Evolutionary conservation across 2,113 vertebrate species (phyloP), one percentile per base, ranked within the genome.

Genomic region (Stigmatopora argus): DNA sequence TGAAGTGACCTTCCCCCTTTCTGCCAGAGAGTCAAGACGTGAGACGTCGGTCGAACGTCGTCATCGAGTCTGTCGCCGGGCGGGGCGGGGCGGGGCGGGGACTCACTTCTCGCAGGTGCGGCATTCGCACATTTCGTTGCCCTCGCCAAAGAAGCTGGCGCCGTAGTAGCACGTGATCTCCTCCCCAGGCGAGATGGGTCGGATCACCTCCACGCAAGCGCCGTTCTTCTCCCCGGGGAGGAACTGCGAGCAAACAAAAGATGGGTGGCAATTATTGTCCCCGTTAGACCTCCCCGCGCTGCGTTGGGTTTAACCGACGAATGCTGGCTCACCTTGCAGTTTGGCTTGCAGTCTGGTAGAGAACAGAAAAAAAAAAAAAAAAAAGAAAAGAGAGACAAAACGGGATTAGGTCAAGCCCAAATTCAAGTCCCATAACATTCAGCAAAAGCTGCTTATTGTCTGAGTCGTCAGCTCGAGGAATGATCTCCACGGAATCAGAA

Each of bases 151-250:
- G 89, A 97, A 97, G 80, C 95, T 93, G 66, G 94, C 94, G 0
- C 95, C 94, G 34, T 97, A 97, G 91, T 93, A 96, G 87, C 95
- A 96, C 0, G 95, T 96, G 84, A 96, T 95, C 84, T 96, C 95
- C 10, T 96, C 95, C 70, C 93, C 94, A 0, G 94, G 93, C 71
- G 91, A 92, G 7, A 95, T 95, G 75, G 94, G 93, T 71, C 94
- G 92, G 45, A 95, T 90, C 73, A 92, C 94, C 78, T 95, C 94
- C 26, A 96, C 94, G 14, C 93, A 96, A 1, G 94, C 95, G 0
- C 90, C 83, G 11, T 95, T 94, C 70, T 94, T 92, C 62, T 95
- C 95, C 78, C 92, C 88, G 3, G 93, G 92, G 82, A 93, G 79
- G 62, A 94, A 94, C 93, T 94, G 82, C 61, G 23, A 52, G 66